Base-by-base conservation (phyloP, 2,888 invertebrate genomes). In the Amitus sp. region DNA sequence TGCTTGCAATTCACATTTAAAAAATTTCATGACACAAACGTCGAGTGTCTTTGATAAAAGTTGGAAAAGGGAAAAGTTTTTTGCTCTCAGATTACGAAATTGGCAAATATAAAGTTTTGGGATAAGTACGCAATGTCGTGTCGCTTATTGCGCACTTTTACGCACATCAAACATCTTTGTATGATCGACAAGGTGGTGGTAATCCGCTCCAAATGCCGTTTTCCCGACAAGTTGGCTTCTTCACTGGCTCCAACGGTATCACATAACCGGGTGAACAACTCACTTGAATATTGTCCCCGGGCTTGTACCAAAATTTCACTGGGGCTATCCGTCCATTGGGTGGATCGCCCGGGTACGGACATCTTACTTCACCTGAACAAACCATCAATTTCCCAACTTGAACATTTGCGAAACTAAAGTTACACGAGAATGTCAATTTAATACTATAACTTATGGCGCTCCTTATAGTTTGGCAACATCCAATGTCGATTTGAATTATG, bases 291-390 rank as follows among this genome's bases (percentile, higher is more conserved):
- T 87, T 87, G 75, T 91, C 90, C 27, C 90, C 90, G 10, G 90
- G 89, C 76, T 90, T 90, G 82, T 90, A 91, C 78, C 88, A 87
- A 82, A 90, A 90, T 77, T 90, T 90, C 49, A 89, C 85, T 17
- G 91, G 91, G 1, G 87, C 87, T 72, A 90, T 86, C 53, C 87
- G 84, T 3, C 91, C 91, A 73, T 90, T 89, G 58, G 87, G 86
- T 19, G 90, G 90, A 76, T 90, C 90, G 9, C 90, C 90, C 6
- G 90, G 86, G 76, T 90, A 90, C 18, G 89, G 87, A 79, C 91
- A 91, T 71, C 89, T 86, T 33, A 89, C 87, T 83, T 89, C 89
- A 83, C 91, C 90, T 90, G 77, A 27, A 75, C 76, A 70, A 71
- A 48, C 43, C 47, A 60, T 5, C 7, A 5, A 23, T 23, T 7